Evolutionary conservation across 1,140 invertebrate species (phyloP), one percentile per base, ranked within the genome.

Genomic region (Nephotettix cincticeps): DNA sequence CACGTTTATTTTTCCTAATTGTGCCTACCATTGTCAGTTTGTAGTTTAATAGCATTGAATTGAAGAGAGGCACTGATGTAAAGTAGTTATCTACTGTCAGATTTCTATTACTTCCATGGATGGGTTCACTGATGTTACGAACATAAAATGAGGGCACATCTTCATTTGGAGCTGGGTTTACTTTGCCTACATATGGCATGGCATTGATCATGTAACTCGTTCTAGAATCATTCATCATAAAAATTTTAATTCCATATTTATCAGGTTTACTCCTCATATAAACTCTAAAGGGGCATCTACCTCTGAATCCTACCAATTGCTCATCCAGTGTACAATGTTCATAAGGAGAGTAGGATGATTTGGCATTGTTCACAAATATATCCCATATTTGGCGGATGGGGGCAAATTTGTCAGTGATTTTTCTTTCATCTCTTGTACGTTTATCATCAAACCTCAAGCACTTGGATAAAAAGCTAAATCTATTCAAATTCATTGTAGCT

Each of bases 181-280:
- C n/a, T n/a, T n/a, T n/a, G n/a, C n/a, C n/a, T n/a, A n/a, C n/a
- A n/a, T n/a, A n/a, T n/a, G n/a, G n/a, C 63, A 77, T 77, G 9
- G 73, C 77, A 75, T 79, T 77, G 14, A 77, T 68, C 45, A 81
- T 68, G 68, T 82, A 81, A 29, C 76, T 75, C 9, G 73, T 78
- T 64, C 40, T 45, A 28, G 77, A 75, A 73, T 82, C 78, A n/a
- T 74, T 76, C 17, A 81, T 71, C 47, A 71, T 74, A 30, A 77
- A 30, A 45, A 83, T 76, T 78, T 84, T 83, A 28, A 85, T 74
- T 0, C 83, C 84, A 54, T 54, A 54, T 19, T 54, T 54, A 21
- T 54, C 23, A 11, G 19, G 47, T 54, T 54, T 54, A 6, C 13
- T n/a, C 73, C 82, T 81, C 64, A 84, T 84, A 71, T 83, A 84